Conservation (phyloP, 1,140 invertebrate genomes). For the Idris sp. region DNA sequence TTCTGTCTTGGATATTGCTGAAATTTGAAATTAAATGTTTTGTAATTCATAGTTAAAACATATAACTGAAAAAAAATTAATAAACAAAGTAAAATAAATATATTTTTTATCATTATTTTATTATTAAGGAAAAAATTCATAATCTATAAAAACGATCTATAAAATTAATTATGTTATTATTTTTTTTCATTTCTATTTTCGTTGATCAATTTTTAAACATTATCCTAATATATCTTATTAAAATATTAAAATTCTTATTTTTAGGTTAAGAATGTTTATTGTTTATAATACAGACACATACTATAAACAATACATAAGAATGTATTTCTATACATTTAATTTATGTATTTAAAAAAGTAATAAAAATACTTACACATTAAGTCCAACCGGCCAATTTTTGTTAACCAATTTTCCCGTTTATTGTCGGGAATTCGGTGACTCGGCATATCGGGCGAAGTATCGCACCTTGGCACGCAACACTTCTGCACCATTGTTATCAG, state of each 20-base stretch:
- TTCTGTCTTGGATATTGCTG: neutral
- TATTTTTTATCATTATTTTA: too few species aligned
- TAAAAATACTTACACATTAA: constrained; percentile 5
- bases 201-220: too few species aligned
- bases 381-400: constrained; percentile 5
- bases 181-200: too few species aligned
- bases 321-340: too few species aligned
- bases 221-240: too few species aligned
- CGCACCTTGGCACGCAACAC: constrained; percentile 1
- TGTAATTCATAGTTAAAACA: too few species aligned
- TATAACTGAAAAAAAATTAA: neutral
- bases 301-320: too few species aligned
- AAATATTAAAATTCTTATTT: too few species aligned
- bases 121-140: neutral
- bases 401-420: neutral
- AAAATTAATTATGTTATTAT: neutral
- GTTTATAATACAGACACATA: too few species aligned
- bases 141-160: neutral
- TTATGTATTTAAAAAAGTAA: too few species aligned
- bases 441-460: neutral
- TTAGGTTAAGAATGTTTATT: too few species aligned
- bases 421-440: constrained; percentile 7
- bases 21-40: neutral
- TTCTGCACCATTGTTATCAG: constrained; percentile 3
- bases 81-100: neutral